A percentile compares a stretch with the other conserved stretches of the same genome.
These are phyloP conservation scores for Malaclemys terrapin DNA, from an alignment of 2,113 vertebrate genomes.

Conservation along the genomic window DNA sequence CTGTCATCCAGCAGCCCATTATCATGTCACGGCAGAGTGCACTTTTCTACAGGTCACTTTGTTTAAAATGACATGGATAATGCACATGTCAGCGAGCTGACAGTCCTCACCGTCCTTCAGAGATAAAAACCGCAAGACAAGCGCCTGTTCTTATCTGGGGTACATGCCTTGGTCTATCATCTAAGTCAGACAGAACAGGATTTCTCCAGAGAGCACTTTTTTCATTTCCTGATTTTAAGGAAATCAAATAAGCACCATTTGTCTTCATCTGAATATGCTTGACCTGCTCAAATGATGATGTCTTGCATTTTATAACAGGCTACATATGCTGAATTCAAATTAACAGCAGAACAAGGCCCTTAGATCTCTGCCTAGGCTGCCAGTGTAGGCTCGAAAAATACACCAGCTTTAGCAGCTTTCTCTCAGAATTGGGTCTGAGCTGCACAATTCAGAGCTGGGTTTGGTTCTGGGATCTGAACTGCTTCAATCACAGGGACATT, in stretches of 20 bases:
- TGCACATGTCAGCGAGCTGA: constrained; percentile 89
- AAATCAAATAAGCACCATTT: constrained; percentile 98
- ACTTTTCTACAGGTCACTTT: constrained; percentile 91
- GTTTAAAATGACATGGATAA: constrained; percentile 92
- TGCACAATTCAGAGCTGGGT: constrained; percentile 16
- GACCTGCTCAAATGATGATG: constrained; percentile 93
- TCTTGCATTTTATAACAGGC: constrained; percentile 86
- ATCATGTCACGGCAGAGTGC: constrained; percentile 86
- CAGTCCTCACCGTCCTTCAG: constrained; percentile 87
- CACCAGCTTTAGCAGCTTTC: neutral
- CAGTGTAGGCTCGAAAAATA: constrained; percentile 55
- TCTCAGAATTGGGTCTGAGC: constrained; percentile 17
- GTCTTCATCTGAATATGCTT: constrained; percentile 97
- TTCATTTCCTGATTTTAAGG: constrained; percentile 97
- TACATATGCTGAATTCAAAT: constrained; percentile 89
- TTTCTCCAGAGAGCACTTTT: constrained; percentile 96
- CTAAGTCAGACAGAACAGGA: constrained; percentile 91
- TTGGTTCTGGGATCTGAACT: constrained; percentile 44
- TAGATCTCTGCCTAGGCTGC: constrained; percentile 71
- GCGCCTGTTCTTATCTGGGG: constrained; percentile 91
- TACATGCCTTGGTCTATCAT: constrained; percentile 88
- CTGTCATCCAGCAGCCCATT: constrained; percentile 91
- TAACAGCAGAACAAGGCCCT: constrained; percentile 79
- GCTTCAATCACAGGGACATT: constrained; percentile 5
- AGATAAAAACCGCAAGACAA: constrained; percentile 82